Conservation (phyloP, 2,888 invertebrate genomes). For the Rhagium mordax region DNA sequence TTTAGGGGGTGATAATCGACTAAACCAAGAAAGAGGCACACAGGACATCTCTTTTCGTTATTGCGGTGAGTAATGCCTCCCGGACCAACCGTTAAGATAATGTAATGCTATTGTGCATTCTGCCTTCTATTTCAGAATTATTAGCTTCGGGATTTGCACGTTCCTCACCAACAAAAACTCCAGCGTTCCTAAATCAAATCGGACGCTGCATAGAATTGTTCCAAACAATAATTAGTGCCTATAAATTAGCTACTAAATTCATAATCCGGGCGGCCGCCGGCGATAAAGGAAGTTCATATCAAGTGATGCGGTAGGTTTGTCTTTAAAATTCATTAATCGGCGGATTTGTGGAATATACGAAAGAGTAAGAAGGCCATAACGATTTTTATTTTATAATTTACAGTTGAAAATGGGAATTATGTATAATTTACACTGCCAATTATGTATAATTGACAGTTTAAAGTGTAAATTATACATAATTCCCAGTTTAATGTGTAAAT, state of each 20-base stretch:
- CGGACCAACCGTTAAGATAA: constrained; percentile 43
- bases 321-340: constrained; percentile 4
- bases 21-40: constrained; percentile 32
- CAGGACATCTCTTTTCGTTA: constrained; percentile 42
- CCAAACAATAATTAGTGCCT: constrained; percentile 31
- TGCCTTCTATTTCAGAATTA: constrained; percentile 30
- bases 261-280: constrained; percentile 21
- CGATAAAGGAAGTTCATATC: constrained; percentile 11
- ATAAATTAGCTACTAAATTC: constrained; percentile 29
- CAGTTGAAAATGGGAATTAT: too few relatives aligned
- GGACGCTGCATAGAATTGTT: constrained; percentile 26
- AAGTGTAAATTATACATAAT: too few relatives aligned
- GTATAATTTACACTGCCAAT: too few relatives aligned
- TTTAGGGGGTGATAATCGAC: constrained; percentile 45
- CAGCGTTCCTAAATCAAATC: constrained; percentile 27
- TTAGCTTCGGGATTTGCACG: constrained; percentile 24
- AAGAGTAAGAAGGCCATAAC: too few relatives aligned
- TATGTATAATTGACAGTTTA: too few relatives aligned
- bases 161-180: constrained; percentile 25
- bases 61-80: constrained; percentile 45
- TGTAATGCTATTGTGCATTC: constrained; percentile 30
- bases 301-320: constrained; percentile 3
- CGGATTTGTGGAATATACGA: too few relatives aligned
- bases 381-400: too few relatives aligned
- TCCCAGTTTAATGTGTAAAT: too few relatives aligned